A percentile compares a stretch with the other conserved stretches of the same genome.
phyloP scores from a whole-genome alignment of 2,888 invertebrate genomes.

The Blera fallax region DNA sequence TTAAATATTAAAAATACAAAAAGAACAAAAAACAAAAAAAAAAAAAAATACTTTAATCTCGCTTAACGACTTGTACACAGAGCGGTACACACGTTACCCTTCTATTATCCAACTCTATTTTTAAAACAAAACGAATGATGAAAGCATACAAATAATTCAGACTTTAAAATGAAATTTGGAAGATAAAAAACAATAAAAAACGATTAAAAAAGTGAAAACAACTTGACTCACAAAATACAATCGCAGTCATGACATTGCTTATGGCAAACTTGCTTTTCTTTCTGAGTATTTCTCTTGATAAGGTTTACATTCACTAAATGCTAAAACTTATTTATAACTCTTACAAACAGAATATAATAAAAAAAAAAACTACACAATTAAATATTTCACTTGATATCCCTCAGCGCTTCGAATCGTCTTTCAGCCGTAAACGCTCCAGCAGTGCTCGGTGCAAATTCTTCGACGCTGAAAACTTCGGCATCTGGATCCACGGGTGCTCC shows the following conservation, averaged over 20 bases:
- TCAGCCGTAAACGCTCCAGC: background rate
- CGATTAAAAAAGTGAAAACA: background rate
- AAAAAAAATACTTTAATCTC: slow-evolving; percentile 4
- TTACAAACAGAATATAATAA: background rate
- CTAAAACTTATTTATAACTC: slow-evolving; percentile 3
- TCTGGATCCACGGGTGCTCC: slow-evolving; percentile 80
- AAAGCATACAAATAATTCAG: slow-evolving; percentile 34
- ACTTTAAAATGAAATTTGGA: slow-evolving; percentile 55
- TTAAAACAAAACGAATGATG: slow-evolving; percentile 33
- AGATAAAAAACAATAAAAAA: no score
- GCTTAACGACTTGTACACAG: background rate
- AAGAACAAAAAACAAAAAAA: background rate
- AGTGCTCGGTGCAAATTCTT: slow-evolving; percentile 18
- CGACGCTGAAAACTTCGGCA: slow-evolving; percentile 78
- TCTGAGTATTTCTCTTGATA: slow-evolving; percentile 16
- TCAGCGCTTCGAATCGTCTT: slow-evolving; percentile 39
- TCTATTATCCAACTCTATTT: background rate
- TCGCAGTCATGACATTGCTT: slow-evolving; percentile 23
- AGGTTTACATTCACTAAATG: background rate
- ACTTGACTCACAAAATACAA: background rate
- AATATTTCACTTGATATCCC: slow-evolving; percentile 41
- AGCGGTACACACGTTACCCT: background rate
- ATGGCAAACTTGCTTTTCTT: slow-evolving; percentile 16
- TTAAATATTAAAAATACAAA: background rate
- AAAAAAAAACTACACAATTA: background rate